Conservation (phyloP, 2,113 vertebrate species). For the Pteronura brasiliensis region DNA sequence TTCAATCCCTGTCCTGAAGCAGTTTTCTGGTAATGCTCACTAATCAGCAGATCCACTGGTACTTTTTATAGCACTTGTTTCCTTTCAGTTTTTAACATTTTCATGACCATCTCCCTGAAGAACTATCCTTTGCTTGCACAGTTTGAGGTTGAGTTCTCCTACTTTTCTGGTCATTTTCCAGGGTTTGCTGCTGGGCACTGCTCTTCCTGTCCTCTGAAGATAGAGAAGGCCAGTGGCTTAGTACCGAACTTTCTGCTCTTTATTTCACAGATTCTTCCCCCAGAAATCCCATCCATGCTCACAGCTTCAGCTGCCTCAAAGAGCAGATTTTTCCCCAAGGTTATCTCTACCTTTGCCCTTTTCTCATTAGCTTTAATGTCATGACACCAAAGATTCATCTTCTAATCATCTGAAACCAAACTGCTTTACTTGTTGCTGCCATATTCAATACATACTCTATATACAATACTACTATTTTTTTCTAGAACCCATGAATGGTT, state of each 20-base stretch:
- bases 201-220: background rate
- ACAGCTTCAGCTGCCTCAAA: background rate
- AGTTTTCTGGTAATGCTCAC: background rate
- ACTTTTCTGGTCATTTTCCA: background rate
- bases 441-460: background rate
- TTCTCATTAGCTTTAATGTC: background rate
- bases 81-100: background rate
- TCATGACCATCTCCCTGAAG: background rate
- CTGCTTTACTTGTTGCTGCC: background rate
- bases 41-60: background rate
- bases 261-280: background rate
- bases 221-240: background rate
- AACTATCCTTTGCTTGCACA: background rate
- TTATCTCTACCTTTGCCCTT: background rate
- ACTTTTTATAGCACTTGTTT: background rate
- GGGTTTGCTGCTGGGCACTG: background rate
- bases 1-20: background rate
- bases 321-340: background rate
- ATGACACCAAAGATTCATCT: background rate
- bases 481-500: background rate
- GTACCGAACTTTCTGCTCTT: background rate
- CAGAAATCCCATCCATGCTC: background rate
- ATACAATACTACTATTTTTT: background rate
- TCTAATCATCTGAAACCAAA: background rate
- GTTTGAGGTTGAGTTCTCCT: background rate